These are phyloP conservation scores for Chrysolina haemoptera DNA, from an alignment of 2,888 invertebrate genomes.

Conservation along the genomic window DNA sequence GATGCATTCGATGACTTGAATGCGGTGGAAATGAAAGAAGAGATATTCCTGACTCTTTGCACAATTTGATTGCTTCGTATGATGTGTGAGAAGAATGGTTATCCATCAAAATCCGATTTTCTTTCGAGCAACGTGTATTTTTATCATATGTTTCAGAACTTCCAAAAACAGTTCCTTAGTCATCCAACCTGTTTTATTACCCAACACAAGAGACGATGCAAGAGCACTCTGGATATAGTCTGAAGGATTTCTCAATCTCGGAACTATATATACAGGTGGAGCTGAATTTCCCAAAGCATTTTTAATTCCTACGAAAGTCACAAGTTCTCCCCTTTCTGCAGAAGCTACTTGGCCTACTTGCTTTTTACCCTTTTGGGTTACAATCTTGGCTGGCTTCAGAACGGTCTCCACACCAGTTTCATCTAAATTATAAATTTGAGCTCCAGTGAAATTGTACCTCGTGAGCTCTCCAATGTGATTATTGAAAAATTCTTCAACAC, in stretches of 20 bases:
- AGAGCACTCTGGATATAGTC: too few species aligned
- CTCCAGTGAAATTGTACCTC: not conserved
- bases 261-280: too few species aligned
- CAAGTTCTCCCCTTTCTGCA: constrained; percentile 45
- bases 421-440: constrained; percentile 38
- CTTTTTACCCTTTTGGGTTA: constrained; percentile 41
- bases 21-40: not conserved
- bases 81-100: not conserved
- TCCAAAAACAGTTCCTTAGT: constrained; percentile 29
- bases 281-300: too few species aligned
- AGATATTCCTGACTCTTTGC: too few species aligned
- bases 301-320: constrained; percentile 36
- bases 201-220: not conserved
- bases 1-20: not conserved
- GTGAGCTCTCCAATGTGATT: constrained; percentile 26
- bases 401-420: constrained; percentile 46
- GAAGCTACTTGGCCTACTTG: constrained; percentile 43
- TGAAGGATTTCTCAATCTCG: too few species aligned
- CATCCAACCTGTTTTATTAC: constrained; percentile 51
- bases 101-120: not conserved
- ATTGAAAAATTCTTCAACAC: constrained; percentile 38
- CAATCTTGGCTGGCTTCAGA: constrained; percentile 36
- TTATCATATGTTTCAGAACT: not conserved
- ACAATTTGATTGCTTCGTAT: too few species aligned
- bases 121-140: not conserved